Percentiles rank a stretch among this genome's conserved stretches.
Evolutionary conservation across 1,140 invertebrate species (phyloP).

Genomic region (Ceratosolen fusciceps): DNA sequence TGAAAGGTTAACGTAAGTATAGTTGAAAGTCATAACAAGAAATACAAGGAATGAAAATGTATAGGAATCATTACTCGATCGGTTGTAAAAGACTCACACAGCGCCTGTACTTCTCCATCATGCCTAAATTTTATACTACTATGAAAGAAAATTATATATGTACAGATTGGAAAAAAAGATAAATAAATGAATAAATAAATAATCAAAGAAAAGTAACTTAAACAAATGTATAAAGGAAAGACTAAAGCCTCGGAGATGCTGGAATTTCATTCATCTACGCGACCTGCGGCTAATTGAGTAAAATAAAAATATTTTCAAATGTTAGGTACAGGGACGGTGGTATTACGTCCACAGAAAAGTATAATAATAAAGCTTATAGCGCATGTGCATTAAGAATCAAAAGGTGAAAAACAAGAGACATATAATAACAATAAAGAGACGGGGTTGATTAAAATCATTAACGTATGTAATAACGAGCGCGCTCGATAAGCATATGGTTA

Average conservation of each 20-base stretch:
- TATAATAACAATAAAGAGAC: slow-evolving; percentile 3
- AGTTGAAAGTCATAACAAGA: not conserved
- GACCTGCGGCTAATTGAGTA: not conserved
- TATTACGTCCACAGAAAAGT: not conserved
- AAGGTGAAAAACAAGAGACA: not conserved
- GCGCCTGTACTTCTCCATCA: slow-evolving; percentile 8
- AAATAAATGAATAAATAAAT: slow-evolving; percentile 10
- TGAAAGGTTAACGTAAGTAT: not conserved
- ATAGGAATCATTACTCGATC: slow-evolving; percentile 3
- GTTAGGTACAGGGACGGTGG: not conserved
- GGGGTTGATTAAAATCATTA: not conserved
- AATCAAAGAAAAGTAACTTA: too few species aligned
- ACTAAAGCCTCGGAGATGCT: not conserved
- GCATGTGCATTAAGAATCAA: not conserved
- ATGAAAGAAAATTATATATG: slow-evolving; percentile 20
- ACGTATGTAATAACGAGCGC: not conserved
- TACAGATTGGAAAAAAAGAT: too few species aligned
- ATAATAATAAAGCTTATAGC: not conserved
- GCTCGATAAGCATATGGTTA: not conserved
- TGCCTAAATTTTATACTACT: not conserved
- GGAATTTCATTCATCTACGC: slow-evolving; percentile 1
- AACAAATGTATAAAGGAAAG: not conserved
- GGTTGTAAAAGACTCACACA: not conserved
- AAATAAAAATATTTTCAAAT: not conserved
- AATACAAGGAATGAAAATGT: not conserved